Conservation (phyloP, 1,140 invertebrate genomes). For the Bombus difficillimus region DNA sequence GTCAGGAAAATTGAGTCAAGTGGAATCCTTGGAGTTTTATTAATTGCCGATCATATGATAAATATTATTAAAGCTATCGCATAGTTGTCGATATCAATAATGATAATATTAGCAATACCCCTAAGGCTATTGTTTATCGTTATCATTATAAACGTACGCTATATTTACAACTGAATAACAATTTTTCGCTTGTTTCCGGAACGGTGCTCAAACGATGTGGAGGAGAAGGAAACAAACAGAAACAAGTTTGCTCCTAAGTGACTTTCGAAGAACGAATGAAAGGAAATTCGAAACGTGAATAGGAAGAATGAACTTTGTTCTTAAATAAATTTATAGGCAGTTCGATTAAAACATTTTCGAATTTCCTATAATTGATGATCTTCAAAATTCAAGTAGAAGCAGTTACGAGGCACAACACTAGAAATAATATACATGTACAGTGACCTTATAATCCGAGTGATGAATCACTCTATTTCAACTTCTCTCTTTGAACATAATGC, state of each 20-base stretch:
- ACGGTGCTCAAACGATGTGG: slow-evolving; percentile 58
- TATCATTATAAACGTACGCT: slow-evolving; percentile 73
- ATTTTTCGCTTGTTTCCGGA: slow-evolving; percentile 68
- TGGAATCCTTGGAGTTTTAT: slow-evolving; percentile 54
- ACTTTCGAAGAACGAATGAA: slow-evolving; percentile 37
- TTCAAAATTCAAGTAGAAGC: slow-evolving; percentile 58
- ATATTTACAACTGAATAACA: slow-evolving; percentile 81
- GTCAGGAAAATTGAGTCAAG: slow-evolving; percentile 53
- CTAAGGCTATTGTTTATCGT: slow-evolving; percentile 76
- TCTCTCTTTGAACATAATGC: slow-evolving; percentile 48
- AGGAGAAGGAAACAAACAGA: slow-evolving; percentile 41
- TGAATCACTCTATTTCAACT: slow-evolving; percentile 42
- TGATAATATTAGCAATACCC: slow-evolving; percentile 74
- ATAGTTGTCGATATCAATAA: slow-evolving; percentile 77
- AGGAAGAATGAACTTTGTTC: slow-evolving; percentile 3
- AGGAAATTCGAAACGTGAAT: slow-evolving; percentile 19
- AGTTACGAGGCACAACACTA: slow-evolving; percentile 43
- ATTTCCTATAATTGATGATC: slow-evolving; percentile 11
- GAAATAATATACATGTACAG: slow-evolving; percentile 65
- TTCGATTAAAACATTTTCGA: slow-evolving; percentile 16
- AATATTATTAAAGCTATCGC: slow-evolving; percentile 79
- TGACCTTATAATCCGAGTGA: slow-evolving; percentile 49
- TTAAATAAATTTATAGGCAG: slow-evolving; percentile 26
- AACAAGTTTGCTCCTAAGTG: slow-evolving; percentile 35
- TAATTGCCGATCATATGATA: slow-evolving; percentile 66